Evolutionary conservation across 2,797 vertebrate genomes (phyloP).

Genomic region (Argya squamiceps): DNA sequence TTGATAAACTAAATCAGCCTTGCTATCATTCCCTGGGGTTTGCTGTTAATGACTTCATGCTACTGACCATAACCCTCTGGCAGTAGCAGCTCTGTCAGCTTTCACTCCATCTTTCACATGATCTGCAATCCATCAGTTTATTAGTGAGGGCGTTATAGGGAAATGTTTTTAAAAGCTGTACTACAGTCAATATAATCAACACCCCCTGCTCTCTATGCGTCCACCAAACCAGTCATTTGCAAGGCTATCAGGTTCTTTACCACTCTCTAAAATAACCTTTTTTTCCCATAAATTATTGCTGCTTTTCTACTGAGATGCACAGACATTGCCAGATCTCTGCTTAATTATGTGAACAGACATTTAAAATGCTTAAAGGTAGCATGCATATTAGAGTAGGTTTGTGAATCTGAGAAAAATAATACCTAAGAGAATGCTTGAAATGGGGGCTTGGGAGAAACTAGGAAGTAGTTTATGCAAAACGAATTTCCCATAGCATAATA

Average conservation of each 20-base stretch:
- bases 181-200: neutral
- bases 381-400: neutral
- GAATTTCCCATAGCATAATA: neutral
- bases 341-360: neutral
- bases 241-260: neutral
- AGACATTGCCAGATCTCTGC: neutral
- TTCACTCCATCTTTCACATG: neutral
- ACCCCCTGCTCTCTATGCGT: rapidly evolving
- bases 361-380: neutral
- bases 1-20: neutral
- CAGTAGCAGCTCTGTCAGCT: neutral
- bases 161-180: neutral
- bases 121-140: neutral
- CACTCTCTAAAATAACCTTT: neutral
- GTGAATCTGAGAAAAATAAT: neutral
- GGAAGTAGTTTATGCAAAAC: neutral
- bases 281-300: neutral
- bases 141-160: neutral
- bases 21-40: neutral
- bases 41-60: neutral
- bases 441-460: neutral
- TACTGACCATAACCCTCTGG: neutral
- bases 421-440: neutral
- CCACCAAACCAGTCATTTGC: neutral
- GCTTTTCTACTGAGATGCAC: neutral